Conservation (phyloP, 2,797 vertebrate genomes). For the Potorous gilbertii region DNA sequence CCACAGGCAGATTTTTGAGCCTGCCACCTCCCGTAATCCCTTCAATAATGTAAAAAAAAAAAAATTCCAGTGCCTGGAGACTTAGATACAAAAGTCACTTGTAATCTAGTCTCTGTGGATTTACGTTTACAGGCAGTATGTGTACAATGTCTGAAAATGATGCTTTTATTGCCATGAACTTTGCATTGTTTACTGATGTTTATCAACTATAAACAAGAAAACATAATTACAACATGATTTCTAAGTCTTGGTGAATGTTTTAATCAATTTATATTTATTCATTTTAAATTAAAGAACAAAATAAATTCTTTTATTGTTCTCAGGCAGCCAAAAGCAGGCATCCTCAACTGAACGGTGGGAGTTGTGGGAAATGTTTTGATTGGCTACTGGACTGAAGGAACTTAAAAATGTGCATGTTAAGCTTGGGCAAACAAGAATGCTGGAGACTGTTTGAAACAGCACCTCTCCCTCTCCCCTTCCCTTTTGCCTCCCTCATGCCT, state of each 20-base stretch:
- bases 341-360: constrained; percentile 17
- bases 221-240: constrained; percentile 49
- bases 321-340: constrained; percentile 29
- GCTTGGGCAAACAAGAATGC: constrained; percentile 5
- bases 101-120: constrained; percentile 40
- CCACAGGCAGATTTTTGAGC: constrained; percentile 3
- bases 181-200: constrained; percentile 51
- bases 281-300: constrained; percentile 49
- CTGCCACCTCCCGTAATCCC: not conserved
- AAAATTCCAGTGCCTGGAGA: not conserved
- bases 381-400: constrained; percentile 5
- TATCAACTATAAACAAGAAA: constrained; percentile 58
- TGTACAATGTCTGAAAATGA: constrained; percentile 45
- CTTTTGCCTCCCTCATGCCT: not conserved
- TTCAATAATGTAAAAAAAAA: constrained; percentile 41
- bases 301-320: constrained; percentile 31
- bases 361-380: not conserved
- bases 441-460: constrained; percentile 11
- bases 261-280: constrained; percentile 59
- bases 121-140: constrained; percentile 51
- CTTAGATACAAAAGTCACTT: not conserved
- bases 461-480: not conserved
- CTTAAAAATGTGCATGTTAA: constrained; percentile 29
- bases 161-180: constrained; percentile 42
- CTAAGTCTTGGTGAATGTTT: constrained; percentile 52